Percentiles rank a stretch among this genome's conserved stretches.
These are phyloP conservation scores for Eupithecia vulgata DNA, from an alignment of 2,888 invertebrate species.

Conservation along the genomic window DNA sequence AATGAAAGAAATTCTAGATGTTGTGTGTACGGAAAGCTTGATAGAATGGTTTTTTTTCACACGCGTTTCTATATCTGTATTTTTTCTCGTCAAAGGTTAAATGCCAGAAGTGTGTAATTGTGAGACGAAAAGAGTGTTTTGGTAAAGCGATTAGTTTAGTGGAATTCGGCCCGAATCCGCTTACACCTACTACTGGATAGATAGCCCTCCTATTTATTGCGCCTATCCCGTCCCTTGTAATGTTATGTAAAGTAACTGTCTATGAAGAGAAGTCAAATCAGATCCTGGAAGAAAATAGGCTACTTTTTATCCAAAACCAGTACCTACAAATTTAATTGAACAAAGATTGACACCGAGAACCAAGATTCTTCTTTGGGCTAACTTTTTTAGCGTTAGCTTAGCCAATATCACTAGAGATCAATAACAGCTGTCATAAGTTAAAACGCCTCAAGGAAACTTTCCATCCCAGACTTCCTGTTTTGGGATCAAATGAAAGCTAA, in stretches of 20 bases:
- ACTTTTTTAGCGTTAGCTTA: too few species aligned
- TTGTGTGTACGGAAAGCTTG: too few species aligned
- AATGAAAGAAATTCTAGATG: too few species aligned
- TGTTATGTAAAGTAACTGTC: background rate
- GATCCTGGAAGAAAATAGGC: background rate
- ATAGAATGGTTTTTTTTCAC: too few species aligned
- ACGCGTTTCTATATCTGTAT: too few species aligned
- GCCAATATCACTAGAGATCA: too few species aligned
- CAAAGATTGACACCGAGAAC: background rate
- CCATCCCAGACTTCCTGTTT: background rate
- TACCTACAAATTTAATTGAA: background rate
- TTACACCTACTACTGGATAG: background rate
- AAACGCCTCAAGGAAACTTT: background rate
- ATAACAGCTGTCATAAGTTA: background rate
- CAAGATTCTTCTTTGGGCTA: background rate
- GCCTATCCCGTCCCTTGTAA: background rate
- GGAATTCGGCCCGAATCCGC: background rate
- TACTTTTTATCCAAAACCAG: background rate
- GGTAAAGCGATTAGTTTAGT: too few species aligned
- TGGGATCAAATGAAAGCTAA: background rate
- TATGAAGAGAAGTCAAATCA: background rate
- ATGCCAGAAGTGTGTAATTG: too few species aligned
- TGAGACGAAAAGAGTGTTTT: too few species aligned
- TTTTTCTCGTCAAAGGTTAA: too few species aligned
- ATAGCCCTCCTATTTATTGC: too few species aligned